Evolutionary conservation across 2,888 invertebrate species (phyloP).

Genomic region (Noctuana brunneofusca): DNA sequence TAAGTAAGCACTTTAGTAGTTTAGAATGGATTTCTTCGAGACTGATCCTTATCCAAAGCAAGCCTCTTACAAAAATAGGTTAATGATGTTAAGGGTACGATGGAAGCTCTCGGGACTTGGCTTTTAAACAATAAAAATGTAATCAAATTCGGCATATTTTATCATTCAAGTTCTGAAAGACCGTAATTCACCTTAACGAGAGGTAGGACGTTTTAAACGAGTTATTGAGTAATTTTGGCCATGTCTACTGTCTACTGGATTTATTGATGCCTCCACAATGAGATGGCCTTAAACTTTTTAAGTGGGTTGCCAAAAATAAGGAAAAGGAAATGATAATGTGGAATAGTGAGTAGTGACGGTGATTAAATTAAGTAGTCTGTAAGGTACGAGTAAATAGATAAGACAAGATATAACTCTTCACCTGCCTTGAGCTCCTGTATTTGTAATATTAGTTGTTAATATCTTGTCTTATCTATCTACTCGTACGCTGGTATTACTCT

Average conservation of each 20-base stretch:
- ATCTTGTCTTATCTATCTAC: no score
- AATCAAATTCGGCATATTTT: slow-evolving; percentile 45
- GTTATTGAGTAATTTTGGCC: slow-evolving; percentile 68
- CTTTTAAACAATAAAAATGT: slow-evolving; percentile 40
- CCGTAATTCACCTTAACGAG: slow-evolving; percentile 72
- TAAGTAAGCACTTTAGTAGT: slow-evolving; percentile 2
- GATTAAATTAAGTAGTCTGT: no score
- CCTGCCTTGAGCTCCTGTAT: no score
- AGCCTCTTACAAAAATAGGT: slow-evolving; percentile 22
- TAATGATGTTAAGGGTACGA: slow-evolving; percentile 17
- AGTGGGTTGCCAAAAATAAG: not conserved
- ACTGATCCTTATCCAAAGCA: slow-evolving; percentile 15
- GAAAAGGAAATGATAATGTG: not conserved
- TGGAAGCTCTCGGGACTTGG: slow-evolving; percentile 18
- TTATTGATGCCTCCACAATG: slow-evolving; percentile 8
- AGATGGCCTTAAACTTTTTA: slow-evolving; percentile 4
- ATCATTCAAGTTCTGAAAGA: slow-evolving; percentile 39
- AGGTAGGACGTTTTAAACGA: slow-evolving; percentile 68
- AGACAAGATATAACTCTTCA: no score
- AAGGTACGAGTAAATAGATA: no score
- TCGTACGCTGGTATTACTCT: no score
- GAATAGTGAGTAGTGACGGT: no score
- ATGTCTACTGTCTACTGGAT: slow-evolving; percentile 1
- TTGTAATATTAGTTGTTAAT: no score
- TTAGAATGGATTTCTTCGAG: slow-evolving; percentile 20